Percentiles rank a stretch among this genome's conserved stretches.
These are phyloP conservation scores for Halcyon leucocephala DNA, from an alignment of 2,797 vertebrate species.

Conservation along the genomic window DNA sequence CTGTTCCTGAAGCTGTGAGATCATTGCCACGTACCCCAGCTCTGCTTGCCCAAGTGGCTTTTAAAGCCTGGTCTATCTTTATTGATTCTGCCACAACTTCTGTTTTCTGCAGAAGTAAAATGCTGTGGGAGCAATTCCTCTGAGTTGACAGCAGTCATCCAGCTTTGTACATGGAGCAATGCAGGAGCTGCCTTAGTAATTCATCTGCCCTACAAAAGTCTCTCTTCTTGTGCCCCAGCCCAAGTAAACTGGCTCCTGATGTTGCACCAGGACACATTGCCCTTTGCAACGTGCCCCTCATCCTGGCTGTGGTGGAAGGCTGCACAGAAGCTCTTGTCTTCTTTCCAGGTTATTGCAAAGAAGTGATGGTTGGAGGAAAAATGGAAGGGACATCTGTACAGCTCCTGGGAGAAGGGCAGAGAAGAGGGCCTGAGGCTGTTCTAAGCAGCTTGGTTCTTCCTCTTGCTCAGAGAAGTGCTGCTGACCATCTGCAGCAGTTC, in stretches of 20 bases:
- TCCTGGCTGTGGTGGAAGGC: background rate
- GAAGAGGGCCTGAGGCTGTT: fast-evolving
- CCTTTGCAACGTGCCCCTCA: background rate
- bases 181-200: background rate
- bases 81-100: background rate
- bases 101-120: background rate
- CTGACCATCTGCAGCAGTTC: background rate
- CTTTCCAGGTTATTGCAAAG: background rate
- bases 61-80: background rate
- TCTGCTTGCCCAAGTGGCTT: background rate
- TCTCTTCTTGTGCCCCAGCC: background rate
- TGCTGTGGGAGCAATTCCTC: background rate
- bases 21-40: background rate
- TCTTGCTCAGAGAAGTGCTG: background rate
- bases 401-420: background rate
- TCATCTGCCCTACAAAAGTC: background rate
- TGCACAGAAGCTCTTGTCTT: background rate
- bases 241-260: background rate
- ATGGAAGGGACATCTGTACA: background rate
- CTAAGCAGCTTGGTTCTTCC: background rate
- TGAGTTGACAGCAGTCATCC: background rate
- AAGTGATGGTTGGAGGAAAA: fast-evolving
- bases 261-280: background rate
- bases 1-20: background rate
- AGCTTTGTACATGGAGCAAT: too few species aligned